Percentiles rank a stretch among this genome's conserved stretches.
Evolutionary conservation across 2,888 invertebrate genomes (phyloP).

Genomic region (Oscheius sp.): DNA sequence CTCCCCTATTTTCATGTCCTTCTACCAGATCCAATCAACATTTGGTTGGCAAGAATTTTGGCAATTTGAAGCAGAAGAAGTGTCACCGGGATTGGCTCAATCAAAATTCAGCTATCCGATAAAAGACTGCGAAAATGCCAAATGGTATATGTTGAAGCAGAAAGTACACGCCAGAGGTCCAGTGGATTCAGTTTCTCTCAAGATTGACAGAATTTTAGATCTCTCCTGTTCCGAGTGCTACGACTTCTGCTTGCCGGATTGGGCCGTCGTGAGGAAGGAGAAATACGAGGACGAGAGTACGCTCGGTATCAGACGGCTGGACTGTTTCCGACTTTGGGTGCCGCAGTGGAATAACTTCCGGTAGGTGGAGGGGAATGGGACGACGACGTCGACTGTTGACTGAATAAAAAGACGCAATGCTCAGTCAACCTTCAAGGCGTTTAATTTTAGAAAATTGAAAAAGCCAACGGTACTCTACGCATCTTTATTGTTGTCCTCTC

Average conservation of each 20-base stretch:
- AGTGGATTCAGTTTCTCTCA: no score
- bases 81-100: slow-evolving; percentile 55
- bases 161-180: slow-evolving; percentile 70
- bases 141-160: slow-evolving; percentile 70
- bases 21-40: slow-evolving; percentile 63
- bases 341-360: slow-evolving; percentile 69
- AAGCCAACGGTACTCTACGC: no score
- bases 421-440: neutral
- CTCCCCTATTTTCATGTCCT: neutral
- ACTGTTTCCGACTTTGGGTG: slow-evolving; percentile 70
- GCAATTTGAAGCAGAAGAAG: slow-evolving; percentile 70
- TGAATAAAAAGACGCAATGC: neutral
- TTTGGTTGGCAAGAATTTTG: slow-evolving; percentile 73
- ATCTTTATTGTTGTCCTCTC: no score
- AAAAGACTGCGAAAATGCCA: slow-evolving; percentile 65
- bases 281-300: slow-evolving; percentile 66
- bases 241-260: slow-evolving; percentile 72
- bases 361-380: slow-evolving; percentile 24
- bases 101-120: slow-evolving; percentile 50
- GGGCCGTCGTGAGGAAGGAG: slow-evolving; percentile 65
- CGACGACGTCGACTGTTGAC: neutral
- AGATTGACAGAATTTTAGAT: slow-evolving; percentile 49
- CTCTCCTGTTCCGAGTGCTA: slow-evolving; percentile 69
- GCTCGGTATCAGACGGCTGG: slow-evolving; percentile 66
- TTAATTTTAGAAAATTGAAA: no score